These are phyloP conservation scores for Isoperla grammatica DNA, from an alignment of 2,888 invertebrate genomes.

Conservation along the genomic window DNA sequence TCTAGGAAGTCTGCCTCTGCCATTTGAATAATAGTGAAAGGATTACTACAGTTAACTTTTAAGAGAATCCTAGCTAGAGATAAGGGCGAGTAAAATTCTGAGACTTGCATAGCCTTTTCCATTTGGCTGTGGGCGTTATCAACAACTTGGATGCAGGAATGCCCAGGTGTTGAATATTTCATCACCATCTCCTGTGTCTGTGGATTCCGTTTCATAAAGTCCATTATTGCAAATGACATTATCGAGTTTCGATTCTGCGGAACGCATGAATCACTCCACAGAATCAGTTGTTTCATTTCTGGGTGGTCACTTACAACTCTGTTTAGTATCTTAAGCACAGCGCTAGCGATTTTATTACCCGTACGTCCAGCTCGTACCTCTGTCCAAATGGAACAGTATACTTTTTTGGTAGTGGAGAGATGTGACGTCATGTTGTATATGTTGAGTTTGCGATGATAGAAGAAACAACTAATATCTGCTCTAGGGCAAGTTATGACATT, in stretches of 20 bases:
- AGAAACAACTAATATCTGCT: no score
- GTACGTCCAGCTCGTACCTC: not conserved
- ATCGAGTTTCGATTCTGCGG: conserved; percentile 8
- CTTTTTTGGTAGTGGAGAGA: not conserved
- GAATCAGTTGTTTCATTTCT: not conserved
- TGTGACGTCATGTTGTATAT: not conserved
- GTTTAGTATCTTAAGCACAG: not conserved
- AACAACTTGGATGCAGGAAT: conserved; percentile 10
- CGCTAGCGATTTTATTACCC: conserved; percentile 9
- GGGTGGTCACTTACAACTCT: not conserved
- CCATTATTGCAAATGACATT: not conserved
- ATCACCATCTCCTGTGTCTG: not conserved
- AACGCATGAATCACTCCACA: conserved; percentile 15
- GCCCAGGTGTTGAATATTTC: conserved; percentile 6
- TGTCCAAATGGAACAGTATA: not conserved
- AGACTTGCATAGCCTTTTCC: conserved; percentile 2
- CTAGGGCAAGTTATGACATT: conserved; percentile 16
- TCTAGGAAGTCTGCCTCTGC: not conserved
- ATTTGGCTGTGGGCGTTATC: conserved; percentile 9
- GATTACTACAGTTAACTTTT: not conserved
- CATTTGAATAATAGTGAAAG: conserved; percentile 8
- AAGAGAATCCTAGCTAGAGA: not conserved
- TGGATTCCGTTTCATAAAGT: conserved; percentile 3
- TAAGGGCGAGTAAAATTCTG: conserved; percentile 9
- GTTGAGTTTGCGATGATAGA: no score